These are phyloP conservation scores for Argopecten irradians DNA, from an alignment of 1,140 invertebrate genomes.

Conservation along the genomic window DNA sequence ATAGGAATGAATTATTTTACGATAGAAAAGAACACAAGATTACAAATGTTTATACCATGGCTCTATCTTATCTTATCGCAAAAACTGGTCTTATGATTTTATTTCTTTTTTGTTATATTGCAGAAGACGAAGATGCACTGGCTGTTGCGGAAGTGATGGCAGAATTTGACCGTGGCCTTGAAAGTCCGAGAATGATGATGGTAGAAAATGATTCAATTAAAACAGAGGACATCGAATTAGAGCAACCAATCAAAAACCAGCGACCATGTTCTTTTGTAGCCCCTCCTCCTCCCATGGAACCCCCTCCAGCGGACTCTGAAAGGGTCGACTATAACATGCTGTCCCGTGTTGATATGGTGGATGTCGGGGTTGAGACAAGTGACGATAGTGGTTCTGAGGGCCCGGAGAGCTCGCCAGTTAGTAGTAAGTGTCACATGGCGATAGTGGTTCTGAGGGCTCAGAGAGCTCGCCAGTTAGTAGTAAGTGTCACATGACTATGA, in stretches of 20 bases:
- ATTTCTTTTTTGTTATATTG: neutral
- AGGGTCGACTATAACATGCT: conserved; percentile 49
- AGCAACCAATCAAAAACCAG: conserved; percentile 42
- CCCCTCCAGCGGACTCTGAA: conserved; percentile 61
- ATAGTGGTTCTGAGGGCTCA: no score
- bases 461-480: no score
- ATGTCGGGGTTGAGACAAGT: conserved; percentile 56
- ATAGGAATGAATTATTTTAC: no score
- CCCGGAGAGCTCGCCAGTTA: conserved; percentile 53
- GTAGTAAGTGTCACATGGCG: conserved; percentile 70
- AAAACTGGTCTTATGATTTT: no score
- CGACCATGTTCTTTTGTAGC: conserved; percentile 64
- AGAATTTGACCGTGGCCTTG: conserved; percentile 17
- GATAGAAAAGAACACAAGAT: no score
- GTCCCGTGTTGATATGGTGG: conserved; percentile 50
- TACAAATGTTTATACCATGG: no score
- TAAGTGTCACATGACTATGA: no score
- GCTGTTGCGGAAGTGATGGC: conserved; percentile 19
- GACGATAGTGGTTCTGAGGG: conserved; percentile 63
- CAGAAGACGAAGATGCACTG: conserved; percentile 27
- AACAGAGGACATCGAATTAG: conserved; percentile 63
- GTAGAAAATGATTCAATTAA: conserved; percentile 62
- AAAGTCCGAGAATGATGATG: conserved; percentile 54
- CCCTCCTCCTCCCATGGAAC: conserved; percentile 67
- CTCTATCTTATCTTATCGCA: no score